Evolutionary conservation across 1,140 invertebrate genomes (phyloP).

Genomic region (Brachionus manjavacas): DNA sequence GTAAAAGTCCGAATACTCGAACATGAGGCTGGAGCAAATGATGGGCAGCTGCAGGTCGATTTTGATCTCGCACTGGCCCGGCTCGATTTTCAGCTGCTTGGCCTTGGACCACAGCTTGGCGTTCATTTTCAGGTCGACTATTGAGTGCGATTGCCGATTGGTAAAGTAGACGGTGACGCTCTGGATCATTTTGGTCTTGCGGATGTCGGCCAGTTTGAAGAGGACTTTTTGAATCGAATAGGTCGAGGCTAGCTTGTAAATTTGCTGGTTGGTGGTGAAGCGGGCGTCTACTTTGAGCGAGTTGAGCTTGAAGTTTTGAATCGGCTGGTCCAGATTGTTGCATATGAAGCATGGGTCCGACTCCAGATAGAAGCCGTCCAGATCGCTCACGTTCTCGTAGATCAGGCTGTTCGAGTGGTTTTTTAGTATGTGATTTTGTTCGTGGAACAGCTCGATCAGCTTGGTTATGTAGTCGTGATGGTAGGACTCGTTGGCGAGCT

Average conservation of each 20-base stretch:
- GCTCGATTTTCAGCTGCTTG: conserved; percentile 73
- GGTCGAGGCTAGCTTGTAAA: conserved; percentile 85
- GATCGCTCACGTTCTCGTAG: conserved; percentile 73
- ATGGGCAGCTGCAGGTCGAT: conserved; percentile 78
- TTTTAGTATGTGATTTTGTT: conserved; percentile 78
- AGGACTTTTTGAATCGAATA: conserved; percentile 90
- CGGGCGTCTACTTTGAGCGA: conserved; percentile 91
- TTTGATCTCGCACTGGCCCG: conserved; percentile 89
- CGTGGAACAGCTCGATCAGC: conserved; percentile 74
- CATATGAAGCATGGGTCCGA: conserved; percentile 93
- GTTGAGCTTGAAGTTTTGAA: conserved; percentile 73
- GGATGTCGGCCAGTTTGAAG: conserved; percentile 85
- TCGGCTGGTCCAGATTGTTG: conserved; percentile 90
- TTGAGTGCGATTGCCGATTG: conserved; percentile 86
- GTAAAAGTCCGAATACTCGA: conserved; percentile 95
- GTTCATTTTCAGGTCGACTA: conserved; percentile 90
- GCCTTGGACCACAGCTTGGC: conserved; percentile 89
- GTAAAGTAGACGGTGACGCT: conserved; percentile 95
- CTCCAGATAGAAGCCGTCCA: conserved; percentile 92
- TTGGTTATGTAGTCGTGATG: conserved; percentile 64
- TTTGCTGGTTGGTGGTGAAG: conserved; percentile 94
- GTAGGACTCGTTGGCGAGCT: conserved; percentile 60
- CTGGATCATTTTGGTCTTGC: conserved; percentile 87
- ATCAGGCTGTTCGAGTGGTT: conserved; percentile 80
- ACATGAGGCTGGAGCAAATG: conserved; percentile 95